phyloP scores from a whole-genome alignment of 2,113 vertebrate species.

The Theristicus caerulescens region DNA sequence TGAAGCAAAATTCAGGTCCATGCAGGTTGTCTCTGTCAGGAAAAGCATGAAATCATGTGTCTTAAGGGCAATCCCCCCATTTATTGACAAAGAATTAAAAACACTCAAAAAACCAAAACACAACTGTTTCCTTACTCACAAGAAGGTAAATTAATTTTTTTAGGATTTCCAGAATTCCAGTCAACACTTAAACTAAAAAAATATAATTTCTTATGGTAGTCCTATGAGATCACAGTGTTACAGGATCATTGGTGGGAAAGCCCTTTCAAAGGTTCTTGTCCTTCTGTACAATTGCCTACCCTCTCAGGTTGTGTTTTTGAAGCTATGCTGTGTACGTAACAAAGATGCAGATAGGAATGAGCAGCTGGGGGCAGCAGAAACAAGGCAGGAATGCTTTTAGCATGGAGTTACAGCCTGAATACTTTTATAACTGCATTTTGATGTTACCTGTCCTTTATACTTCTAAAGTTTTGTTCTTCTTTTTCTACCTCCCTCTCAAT shows the following conservation, averaged over 20 bases:
- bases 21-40: not conserved
- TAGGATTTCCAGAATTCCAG: not conserved
- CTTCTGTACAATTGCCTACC: not conserved
- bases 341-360: not conserved
- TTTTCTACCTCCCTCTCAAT: not conserved
- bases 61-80: not conserved
- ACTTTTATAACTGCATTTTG: not conserved
- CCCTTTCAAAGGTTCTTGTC: not conserved
- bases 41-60: not conserved
- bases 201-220: not conserved
- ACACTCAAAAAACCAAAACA: fast-evolving
- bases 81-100: not conserved
- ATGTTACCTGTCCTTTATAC: not conserved
- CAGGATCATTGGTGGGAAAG: not conserved
- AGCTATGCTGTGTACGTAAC: not conserved
- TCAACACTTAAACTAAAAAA: not conserved
- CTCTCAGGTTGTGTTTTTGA: not conserved
- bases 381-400: not conserved
- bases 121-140: not conserved
- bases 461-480: not conserved
- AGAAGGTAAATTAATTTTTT: not conserved
- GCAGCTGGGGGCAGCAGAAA: slow-evolving; percentile 30
- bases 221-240: not conserved
- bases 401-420: not conserved
- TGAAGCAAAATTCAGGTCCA: not conserved